A percentile compares a stretch with the other conserved stretches of the same genome.
phyloP scores from a whole-genome alignment of 2,113 vertebrate genomes.

The Acinonyx jubatus region DNA sequence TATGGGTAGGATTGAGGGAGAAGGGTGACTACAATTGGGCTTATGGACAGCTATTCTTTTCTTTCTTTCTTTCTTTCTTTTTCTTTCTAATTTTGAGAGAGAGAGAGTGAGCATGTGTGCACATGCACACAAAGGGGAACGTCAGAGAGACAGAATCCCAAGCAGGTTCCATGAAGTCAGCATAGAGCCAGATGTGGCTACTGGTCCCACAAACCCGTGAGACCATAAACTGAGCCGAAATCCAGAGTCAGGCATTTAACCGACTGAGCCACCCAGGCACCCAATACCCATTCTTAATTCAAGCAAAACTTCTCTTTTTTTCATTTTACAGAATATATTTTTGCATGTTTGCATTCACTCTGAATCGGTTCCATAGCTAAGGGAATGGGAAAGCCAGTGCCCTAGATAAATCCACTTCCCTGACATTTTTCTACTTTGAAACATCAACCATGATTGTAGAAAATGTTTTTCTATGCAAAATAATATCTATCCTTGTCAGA shows the following conservation, averaged over 20 bases:
- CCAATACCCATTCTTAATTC: background rate
- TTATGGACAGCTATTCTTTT: background rate
- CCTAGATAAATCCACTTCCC: background rate
- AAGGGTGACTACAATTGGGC: background rate
- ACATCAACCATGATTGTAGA: background rate
- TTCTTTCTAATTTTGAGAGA: no score
- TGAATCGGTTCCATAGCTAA: background rate
- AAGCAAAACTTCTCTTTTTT: background rate
- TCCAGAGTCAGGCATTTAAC: no score
- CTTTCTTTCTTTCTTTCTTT: no score
- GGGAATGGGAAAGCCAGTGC: background rate
- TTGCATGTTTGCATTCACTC: background rate
- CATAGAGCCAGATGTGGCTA: no score
- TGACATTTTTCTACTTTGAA: background rate
- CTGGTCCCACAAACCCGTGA: no score
- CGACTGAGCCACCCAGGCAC: no score
- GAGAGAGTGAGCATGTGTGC: no score
- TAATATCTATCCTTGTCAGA: background rate
- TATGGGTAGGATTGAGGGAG: background rate
- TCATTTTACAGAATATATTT: background rate
- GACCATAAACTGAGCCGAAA: no score
- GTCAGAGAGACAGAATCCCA: no score
- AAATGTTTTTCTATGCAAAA: background rate
- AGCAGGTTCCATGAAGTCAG: no score
- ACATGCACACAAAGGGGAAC: no score